Evolutionary conservation across 2,888 invertebrate genomes (phyloP).

Genomic region (Therioaphis trifolii): DNA sequence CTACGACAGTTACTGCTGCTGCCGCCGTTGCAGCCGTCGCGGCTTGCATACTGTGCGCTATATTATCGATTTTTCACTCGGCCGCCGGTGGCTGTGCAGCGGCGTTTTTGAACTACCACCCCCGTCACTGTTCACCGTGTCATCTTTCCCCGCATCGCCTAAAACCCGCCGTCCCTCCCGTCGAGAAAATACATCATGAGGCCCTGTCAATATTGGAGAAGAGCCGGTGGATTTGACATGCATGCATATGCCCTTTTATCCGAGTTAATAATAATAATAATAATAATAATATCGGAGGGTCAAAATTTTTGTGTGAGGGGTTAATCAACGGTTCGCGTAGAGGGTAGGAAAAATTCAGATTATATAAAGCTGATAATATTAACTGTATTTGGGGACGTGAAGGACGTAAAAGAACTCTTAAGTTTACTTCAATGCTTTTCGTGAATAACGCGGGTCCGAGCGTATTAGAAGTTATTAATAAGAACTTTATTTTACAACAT

Average conservation of each 20-base stretch:
- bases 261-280: conserved; percentile 52
- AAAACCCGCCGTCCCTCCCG: neutral
- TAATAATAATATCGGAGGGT: conserved; percentile 48
- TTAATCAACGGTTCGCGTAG: conserved; percentile 37
- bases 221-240: conserved; percentile 32
- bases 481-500: conserved; percentile 3
- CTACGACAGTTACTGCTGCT: conserved; percentile 7
- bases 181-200: conserved; percentile 27
- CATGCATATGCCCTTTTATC: conserved; percentile 35
- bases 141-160: conserved; percentile 25
- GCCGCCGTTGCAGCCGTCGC: neutral
- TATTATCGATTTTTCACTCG: conserved; percentile 58
- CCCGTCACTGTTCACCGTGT: conserved; percentile 44
- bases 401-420: conserved; percentile 25
- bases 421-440: conserved; percentile 39
- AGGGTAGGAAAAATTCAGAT: conserved; percentile 54
- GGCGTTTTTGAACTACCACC: conserved; percentile 48
- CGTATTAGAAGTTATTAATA: conserved; percentile 39
- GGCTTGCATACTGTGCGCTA: conserved; percentile 41
- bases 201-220: conserved; percentile 47
- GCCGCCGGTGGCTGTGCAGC: conserved; percentile 50
- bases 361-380: conserved; percentile 60
- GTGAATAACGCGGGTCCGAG: conserved; percentile 9
- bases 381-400: conserved; percentile 34
- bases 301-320: conserved; percentile 52